Evolutionary conservation across 2,797 vertebrate genomes (phyloP).

Genomic region (Schizothorax lantsangensis): DNA sequence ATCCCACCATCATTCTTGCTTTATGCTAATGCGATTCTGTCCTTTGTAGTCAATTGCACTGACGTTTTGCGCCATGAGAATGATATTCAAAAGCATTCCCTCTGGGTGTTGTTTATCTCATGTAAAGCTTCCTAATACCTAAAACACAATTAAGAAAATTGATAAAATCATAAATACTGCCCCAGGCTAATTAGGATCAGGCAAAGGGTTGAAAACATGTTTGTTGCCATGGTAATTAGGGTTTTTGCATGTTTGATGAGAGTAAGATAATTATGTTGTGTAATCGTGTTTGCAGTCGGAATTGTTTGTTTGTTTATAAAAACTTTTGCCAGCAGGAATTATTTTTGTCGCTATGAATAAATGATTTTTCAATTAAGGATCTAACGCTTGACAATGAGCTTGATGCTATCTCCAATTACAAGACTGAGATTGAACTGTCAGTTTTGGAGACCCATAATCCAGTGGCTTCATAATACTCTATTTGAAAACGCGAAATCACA

Average conservation of each 20-base stretch:
- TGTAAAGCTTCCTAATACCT: constrained; percentile 59
- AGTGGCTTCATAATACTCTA: constrained; percentile 44
- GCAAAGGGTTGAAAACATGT: constrained; percentile 66
- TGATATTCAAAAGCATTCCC: constrained; percentile 59
- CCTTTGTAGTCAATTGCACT: constrained; percentile 26
- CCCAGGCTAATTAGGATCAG: constrained; percentile 59
- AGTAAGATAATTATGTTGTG: constrained; percentile 72
- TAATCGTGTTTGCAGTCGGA: constrained; percentile 78
- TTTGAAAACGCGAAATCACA: constrained; percentile 37
- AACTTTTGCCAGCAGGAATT: constrained; percentile 71
- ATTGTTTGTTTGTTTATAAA: constrained; percentile 77
- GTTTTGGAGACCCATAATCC: constrained; percentile 47
- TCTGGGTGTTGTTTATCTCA: constrained; percentile 62
- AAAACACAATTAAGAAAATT: constrained; percentile 64
- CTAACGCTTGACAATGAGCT: constrained; percentile 58
- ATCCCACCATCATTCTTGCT: not conserved
- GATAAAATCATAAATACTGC: constrained; percentile 67
- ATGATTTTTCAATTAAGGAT: constrained; percentile 67
- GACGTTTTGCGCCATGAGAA: constrained; percentile 41
- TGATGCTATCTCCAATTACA: constrained; percentile 55
- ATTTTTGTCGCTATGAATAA: constrained; percentile 73
- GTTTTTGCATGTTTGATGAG: constrained; percentile 73
- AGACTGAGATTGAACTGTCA: constrained; percentile 60
- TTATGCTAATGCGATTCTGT: constrained; percentile 19
- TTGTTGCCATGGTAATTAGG: constrained; percentile 75